Conservation (phyloP, 2,113 vertebrate species). For the Rostratula benghalensis region DNA sequence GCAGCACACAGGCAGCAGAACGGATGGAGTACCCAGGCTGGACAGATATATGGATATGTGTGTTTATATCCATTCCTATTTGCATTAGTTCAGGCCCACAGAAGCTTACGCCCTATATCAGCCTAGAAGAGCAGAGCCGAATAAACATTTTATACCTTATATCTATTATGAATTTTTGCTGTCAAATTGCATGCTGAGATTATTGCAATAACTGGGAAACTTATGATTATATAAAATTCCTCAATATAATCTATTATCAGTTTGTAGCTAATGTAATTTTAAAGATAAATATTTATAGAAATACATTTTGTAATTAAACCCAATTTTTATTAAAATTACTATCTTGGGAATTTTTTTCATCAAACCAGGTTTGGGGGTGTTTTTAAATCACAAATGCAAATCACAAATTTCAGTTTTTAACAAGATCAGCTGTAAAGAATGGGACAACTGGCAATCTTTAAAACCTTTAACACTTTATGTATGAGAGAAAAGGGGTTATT, state of each 20-base stretch:
- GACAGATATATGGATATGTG: background rate
- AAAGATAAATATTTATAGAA: background rate
- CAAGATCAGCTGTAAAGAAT: background rate
- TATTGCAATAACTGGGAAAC: background rate
- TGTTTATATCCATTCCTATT: background rate
- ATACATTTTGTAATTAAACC: background rate
- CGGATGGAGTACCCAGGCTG: background rate
- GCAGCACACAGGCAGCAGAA: background rate
- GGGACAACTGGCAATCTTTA: background rate
- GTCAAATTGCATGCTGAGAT: background rate
- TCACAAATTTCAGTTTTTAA: background rate
- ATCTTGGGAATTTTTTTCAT: background rate
- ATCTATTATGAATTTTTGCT: background rate
- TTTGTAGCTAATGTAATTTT: background rate
- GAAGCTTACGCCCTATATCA: background rate
- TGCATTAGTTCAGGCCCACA: background rate
- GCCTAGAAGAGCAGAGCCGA: background rate
- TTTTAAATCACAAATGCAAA: background rate
- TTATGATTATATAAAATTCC: background rate
- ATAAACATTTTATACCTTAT: background rate
- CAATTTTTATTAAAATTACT: fast-evolving
- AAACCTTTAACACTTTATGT: background rate
- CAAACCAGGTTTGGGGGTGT: background rate
- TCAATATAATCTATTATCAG: background rate
- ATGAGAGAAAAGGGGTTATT: background rate